phyloP scores from a whole-genome alignment of 2,113 vertebrate genomes.

The Turdus rufiventris region DNA sequence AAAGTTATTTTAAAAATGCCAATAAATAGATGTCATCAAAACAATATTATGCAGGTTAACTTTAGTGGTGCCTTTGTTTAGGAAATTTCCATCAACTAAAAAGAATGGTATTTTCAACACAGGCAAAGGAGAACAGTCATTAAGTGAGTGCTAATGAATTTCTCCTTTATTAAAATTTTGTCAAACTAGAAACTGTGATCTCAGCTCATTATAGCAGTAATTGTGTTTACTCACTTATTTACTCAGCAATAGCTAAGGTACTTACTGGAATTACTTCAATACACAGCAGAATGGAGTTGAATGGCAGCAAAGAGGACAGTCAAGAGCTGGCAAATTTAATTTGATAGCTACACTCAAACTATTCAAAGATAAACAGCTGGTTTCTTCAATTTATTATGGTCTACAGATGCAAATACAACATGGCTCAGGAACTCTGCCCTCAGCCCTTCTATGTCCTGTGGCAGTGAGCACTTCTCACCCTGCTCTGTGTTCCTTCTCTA shows the following conservation, averaged over 20 bases:
- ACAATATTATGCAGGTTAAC: background rate
- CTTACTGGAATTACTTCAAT: background rate
- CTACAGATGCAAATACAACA: background rate
- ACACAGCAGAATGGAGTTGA: background rate
- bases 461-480: background rate
- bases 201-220: conserved; percentile 9
- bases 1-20: background rate
- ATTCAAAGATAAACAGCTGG: background rate
- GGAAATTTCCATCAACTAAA: background rate
- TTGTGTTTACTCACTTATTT: conserved; percentile 22
- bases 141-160: conserved; percentile 19
- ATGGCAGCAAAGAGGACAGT: background rate
- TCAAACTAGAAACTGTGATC: conserved; percentile 3
- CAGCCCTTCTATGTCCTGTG: background rate
- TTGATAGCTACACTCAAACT: background rate
- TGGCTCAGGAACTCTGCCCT: background rate
- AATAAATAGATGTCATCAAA: background rate
- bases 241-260: background rate
- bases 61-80: background rate
- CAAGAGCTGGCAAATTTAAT: background rate
- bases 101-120: background rate
- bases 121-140: background rate
- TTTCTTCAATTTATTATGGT: background rate
- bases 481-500: background rate
- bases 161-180: conserved; percentile 40